Base-by-base conservation (phyloP, 2,113 vertebrate species). In the Hyaena hyaena region DNA sequence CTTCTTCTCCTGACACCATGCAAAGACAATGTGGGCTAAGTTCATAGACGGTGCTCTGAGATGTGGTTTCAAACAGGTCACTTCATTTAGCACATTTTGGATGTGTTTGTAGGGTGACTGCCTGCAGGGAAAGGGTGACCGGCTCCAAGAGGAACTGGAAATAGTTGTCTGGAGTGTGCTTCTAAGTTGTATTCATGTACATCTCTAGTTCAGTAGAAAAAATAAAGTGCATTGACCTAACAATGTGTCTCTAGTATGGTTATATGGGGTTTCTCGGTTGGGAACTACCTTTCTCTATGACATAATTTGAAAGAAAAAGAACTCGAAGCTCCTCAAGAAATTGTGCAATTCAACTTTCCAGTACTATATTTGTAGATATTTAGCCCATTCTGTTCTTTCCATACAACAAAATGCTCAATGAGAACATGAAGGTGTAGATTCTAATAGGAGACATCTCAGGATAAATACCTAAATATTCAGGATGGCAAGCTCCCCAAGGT, bases 161-260 rank as follows among this genome's bases (percentile, higher is more conserved):
- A 39, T 16, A 43, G 14, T 74, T 53, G 5, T 35, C 63, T 76
- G 45, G 35, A 63, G 10, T 55, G 58, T 50, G 33, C 11, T 65
- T 16, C 33, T 24, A 45, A 58, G 50, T n/a, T 43, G 19, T 58
- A 16, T 61, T 76, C 50, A n/a, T 58, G 19, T 43, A 50, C 84
- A 45, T 76, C 50, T 80, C 26, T 82, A 83, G 31, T 61, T 96
- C 33, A 53, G 39, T 33, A 88, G 63, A 69, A 96, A 88, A 68
- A 94, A 96, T 95, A 88, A 97, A 97, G 71, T 91, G 76, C 35
- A 76, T 91, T 50, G 33, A 9, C 35, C 24, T 53, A 88, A 16
- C 33, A 2, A 45, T 48, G 1, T 71, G 43, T 63, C 35, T 95
- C 48, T 39, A 12, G 12, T 35, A 33, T 94, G 61, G 43, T 68